Evolutionary conservation across 2,888 invertebrate species (phyloP).

Genomic region (Automeris io): DNA sequence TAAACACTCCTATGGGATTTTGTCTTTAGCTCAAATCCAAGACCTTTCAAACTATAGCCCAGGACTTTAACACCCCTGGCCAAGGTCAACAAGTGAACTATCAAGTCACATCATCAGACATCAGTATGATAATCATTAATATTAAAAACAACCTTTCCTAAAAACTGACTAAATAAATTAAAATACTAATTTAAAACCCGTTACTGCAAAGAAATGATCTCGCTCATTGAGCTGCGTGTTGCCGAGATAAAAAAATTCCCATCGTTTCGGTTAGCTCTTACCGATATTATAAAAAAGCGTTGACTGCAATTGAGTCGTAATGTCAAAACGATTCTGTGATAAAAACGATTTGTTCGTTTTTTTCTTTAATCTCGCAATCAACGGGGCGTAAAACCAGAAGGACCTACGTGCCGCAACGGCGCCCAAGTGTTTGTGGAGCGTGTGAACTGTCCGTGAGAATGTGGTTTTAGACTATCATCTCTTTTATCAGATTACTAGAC

Average conservation of each 20-base stretch:
- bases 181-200: background rate
- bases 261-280: constrained; percentile 26
- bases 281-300: constrained; percentile 27
- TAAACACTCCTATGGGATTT: too few species aligned
- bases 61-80: too few species aligned
- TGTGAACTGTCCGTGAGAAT: constrained; percentile 64
- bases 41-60: too few species aligned
- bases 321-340: constrained; percentile 23
- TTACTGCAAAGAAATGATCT: background rate
- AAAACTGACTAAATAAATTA: too few species aligned
- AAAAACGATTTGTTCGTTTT: constrained; percentile 23
- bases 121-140: too few species aligned
- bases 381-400: constrained; percentile 68
- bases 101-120: too few species aligned
- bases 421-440: constrained; percentile 41
- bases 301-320: constrained; percentile 15
- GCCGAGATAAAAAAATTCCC: constrained; percentile 21
- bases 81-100: too few species aligned
- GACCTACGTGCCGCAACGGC: constrained; percentile 44
- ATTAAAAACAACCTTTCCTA: too few species aligned
- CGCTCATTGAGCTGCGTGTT: background rate
- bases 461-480: constrained; percentile 38
- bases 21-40: too few species aligned
- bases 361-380: constrained; percentile 33
- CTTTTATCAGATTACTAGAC: constrained; percentile 23